Percentiles rank a stretch among this genome's conserved stretches.
These are phyloP conservation scores for Drosophila repleta DNA, from an alignment of 1,140 invertebrate genomes.

Conservation along the genomic window DNA sequence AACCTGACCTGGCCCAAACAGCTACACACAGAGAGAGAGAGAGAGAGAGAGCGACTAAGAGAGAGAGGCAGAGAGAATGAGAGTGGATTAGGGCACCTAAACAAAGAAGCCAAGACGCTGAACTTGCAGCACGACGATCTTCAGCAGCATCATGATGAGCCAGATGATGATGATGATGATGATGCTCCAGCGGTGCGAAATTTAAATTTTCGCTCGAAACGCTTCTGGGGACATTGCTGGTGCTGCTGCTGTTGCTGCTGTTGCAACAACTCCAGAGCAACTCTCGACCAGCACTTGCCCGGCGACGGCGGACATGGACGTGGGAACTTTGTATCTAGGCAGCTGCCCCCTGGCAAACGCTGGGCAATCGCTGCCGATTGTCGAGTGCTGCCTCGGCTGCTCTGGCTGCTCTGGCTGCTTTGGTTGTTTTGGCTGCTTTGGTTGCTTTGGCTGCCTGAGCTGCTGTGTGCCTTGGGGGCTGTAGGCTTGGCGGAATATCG, in stretches of 20 bases:
- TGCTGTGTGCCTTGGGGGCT: constrained; percentile 54
- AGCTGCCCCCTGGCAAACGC: constrained; percentile 44
- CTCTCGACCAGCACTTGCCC: constrained; percentile 33
- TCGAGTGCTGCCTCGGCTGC: constrained; percentile 31
- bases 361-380: constrained; percentile 51
- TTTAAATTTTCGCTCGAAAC: constrained; percentile 81
- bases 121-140: constrained; percentile 34
- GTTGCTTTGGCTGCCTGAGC: neutral
- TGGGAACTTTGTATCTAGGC: constrained; percentile 67
- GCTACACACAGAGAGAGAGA: constrained; percentile 36
- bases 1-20: constrained; percentile 66
- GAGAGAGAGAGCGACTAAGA: constrained; percentile 32
- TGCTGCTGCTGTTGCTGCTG: constrained; percentile 24
- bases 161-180: constrained; percentile 17
- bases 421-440: constrained; percentile 9
- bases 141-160: constrained; percentile 20
- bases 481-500: constrained; percentile 72
- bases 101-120: constrained; percentile 57
- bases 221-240: constrained; percentile 76
- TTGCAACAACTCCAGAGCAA: constrained; percentile 29
- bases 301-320: constrained; percentile 50
- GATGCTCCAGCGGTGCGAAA: constrained; percentile 65
- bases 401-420: constrained; percentile 14
- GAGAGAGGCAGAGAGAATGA: constrained; percentile 29
- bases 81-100: constrained; percentile 38